Evolutionary conservation across 92 coral and sea anemone species (phyloP).

Genomic region (Palythoa grandis): DNA sequence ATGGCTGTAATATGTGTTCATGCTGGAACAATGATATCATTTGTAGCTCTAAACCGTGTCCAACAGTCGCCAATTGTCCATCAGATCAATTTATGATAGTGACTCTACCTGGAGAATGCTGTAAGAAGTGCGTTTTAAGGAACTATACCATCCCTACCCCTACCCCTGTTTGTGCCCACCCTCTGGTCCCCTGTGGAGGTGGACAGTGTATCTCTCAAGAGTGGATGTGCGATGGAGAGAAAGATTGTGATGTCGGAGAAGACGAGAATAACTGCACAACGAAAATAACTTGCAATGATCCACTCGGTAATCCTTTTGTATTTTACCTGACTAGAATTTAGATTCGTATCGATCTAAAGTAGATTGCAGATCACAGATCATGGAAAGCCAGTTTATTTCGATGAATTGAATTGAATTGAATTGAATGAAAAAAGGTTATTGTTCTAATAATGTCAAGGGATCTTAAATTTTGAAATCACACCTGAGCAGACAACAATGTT

Average conservation of each 20-base stretch:
- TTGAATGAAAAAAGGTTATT: too few species aligned
- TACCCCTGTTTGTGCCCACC: slow-evolving; percentile 51
- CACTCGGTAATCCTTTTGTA: slow-evolving; percentile 65
- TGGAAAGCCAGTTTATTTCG: too few species aligned
- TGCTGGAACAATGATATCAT: slow-evolving; percentile 86
- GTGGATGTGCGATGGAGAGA: slow-evolving; percentile 89
- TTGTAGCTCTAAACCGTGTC: slow-evolving; percentile 70
- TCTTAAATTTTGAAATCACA: too few species aligned
- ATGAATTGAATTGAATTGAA: too few species aligned
- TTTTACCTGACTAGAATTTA: not conserved
- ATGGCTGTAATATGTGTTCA: slow-evolving; percentile 69
- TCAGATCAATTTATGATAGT: slow-evolving; percentile 52
- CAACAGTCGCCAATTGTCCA: slow-evolving; percentile 61
- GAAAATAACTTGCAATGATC: slow-evolving; percentile 53
- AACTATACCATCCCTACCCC: slow-evolving; percentile 51
- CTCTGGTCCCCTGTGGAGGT: slow-evolving; percentile 59
- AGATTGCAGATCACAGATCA: too few species aligned
- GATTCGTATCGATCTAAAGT: too few species aligned
- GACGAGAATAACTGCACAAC: slow-evolving; percentile 83
- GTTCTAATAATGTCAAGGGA: too few species aligned
- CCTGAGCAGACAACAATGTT: too few species aligned
- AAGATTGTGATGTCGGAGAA: slow-evolving; percentile 76
- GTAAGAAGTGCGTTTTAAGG: slow-evolving; percentile 61
- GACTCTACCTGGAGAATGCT: slow-evolving; percentile 69
- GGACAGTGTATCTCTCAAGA: slow-evolving; percentile 73